Evolutionary conservation across 1,140 invertebrate genomes (phyloP).

Genomic region (Episyrphus balteatus): DNA sequence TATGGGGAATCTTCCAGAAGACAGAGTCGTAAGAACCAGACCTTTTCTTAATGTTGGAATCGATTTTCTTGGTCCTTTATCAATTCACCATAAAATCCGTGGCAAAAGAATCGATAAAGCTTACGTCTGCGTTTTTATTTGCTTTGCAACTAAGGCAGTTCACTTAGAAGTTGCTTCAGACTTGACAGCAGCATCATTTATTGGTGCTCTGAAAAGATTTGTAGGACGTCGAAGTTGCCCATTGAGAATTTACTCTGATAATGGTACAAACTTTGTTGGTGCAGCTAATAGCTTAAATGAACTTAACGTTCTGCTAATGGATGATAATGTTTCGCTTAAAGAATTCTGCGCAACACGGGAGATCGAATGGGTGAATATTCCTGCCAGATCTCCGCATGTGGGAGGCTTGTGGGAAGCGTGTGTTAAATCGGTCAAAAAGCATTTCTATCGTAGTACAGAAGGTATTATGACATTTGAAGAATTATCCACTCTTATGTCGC

Average conservation of each 20-base stretch:
- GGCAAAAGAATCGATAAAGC: conserved; percentile 4
- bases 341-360: too few relatives aligned
- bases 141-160: conserved; percentile 16
- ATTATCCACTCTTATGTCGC: not conserved
- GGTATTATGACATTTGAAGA: conserved; percentile 1
- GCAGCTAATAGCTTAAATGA: conserved; percentile 6
- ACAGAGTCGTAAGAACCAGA: not conserved
- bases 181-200: conserved; percentile 13
- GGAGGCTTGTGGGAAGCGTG: not conserved
- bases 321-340: not conserved
- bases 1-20: conserved; percentile 1
- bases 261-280: conserved; percentile 25
- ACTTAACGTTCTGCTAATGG: not conserved
- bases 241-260: conserved; percentile 14
- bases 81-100: conserved; percentile 4
- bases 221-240: conserved; percentile 9
- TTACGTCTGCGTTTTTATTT: conserved; percentile 6
- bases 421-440: not conserved
- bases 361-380: too few relatives aligned
- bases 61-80: conserved; percentile 12
- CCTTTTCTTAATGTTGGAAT: conserved; percentile 10
- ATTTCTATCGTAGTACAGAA: not conserved
- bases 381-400: too few relatives aligned
- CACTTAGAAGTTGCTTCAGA: conserved; percentile 20
- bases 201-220: conserved; percentile 14